Conservation (phyloP, 2,797 vertebrate species). For the Jordanella pulchra region DNA sequence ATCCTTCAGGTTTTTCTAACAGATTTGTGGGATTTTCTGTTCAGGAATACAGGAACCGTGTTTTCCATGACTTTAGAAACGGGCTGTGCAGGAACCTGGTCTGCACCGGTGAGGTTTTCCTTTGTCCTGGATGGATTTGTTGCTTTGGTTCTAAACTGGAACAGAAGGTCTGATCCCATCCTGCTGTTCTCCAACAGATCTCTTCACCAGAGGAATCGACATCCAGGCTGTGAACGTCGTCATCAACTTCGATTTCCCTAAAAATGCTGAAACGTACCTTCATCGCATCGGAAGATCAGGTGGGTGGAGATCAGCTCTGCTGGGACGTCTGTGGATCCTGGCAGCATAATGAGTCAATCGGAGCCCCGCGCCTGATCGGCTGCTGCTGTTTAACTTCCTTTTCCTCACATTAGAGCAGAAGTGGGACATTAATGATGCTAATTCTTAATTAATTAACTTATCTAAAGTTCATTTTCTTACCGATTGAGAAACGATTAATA, state of each 20-base stretch:
- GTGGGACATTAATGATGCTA: too few species aligned
- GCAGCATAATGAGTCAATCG: too few species aligned
- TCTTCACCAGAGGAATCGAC: constrained; percentile 87
- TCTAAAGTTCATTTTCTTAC: too few species aligned
- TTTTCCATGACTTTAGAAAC: constrained; percentile 86
- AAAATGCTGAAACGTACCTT: constrained; percentile 85
- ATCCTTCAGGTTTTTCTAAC: not conserved
- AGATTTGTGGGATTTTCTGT: constrained; percentile 6
- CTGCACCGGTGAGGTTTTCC: constrained; percentile 78
- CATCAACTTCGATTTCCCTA: constrained; percentile 88
- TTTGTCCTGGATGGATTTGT: too few species aligned
- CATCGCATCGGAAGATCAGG: constrained; percentile 87
- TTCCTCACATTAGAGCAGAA: too few species aligned
- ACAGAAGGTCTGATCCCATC: rapidly evolving
- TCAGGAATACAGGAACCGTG: constrained; percentile 85
- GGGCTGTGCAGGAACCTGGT: constrained; percentile 85
- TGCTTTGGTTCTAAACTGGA: too few species aligned
- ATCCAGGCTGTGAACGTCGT: constrained; percentile 87
- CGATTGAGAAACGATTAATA: too few species aligned
- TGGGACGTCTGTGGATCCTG: not conserved
- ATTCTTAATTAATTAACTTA: too few species aligned
- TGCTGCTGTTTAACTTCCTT: too few species aligned
- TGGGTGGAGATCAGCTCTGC: constrained; percentile 20
- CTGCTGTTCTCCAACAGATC: constrained; percentile 65
- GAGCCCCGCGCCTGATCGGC: too few species aligned